A percentile compares a stretch with the other conserved stretches of the same genome.
phyloP scores from a whole-genome alignment of 2,113 vertebrate species.

The Cheilinus undulatus region DNA sequence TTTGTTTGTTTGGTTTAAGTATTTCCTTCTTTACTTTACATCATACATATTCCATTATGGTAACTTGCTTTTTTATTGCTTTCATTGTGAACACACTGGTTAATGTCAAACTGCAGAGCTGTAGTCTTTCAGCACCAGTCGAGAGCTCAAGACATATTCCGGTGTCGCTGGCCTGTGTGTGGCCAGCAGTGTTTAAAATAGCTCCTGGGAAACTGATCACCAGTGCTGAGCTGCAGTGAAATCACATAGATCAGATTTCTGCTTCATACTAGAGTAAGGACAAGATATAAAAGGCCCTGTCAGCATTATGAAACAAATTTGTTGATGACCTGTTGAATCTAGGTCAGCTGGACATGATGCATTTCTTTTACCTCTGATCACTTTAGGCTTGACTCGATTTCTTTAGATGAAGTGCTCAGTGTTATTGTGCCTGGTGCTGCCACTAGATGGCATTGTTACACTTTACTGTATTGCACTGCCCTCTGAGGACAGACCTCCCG shows the following conservation, averaged over 20 bases:
- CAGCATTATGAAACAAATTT: slow-evolving; percentile 19
- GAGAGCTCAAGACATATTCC: slow-evolving; percentile 15
- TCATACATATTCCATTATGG: not conserved
- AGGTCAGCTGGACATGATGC: not conserved
- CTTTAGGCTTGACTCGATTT: not conserved
- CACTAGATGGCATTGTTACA: slow-evolving; percentile 78
- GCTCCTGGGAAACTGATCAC: slow-evolving; percentile 60
- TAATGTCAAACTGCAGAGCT: slow-evolving; percentile 13
- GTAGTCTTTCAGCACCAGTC: slow-evolving; percentile 25
- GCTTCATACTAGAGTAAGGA: slow-evolving; percentile 26
- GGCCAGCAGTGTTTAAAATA: slow-evolving; percentile 70
- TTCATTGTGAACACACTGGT: not conserved
- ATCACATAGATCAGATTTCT: slow-evolving; percentile 54
- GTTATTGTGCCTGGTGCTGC: not conserved
- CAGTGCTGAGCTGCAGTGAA: slow-evolving; percentile 51
- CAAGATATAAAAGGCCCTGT: slow-evolving; percentile 22
- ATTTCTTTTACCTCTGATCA: not conserved
- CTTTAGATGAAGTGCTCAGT: not conserved
- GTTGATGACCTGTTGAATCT: slow-evolving; percentile 4
- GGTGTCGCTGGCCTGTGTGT: slow-evolving; percentile 29
- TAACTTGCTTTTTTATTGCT: not conserved
- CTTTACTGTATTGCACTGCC: slow-evolving; percentile 40
- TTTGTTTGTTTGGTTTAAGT: no score
- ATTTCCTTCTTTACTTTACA: not conserved
- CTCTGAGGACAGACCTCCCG: slow-evolving; percentile 28